phyloP scores from a whole-genome alignment of 1,140 invertebrate species.

The Metopolophium dirhodum region DNA sequence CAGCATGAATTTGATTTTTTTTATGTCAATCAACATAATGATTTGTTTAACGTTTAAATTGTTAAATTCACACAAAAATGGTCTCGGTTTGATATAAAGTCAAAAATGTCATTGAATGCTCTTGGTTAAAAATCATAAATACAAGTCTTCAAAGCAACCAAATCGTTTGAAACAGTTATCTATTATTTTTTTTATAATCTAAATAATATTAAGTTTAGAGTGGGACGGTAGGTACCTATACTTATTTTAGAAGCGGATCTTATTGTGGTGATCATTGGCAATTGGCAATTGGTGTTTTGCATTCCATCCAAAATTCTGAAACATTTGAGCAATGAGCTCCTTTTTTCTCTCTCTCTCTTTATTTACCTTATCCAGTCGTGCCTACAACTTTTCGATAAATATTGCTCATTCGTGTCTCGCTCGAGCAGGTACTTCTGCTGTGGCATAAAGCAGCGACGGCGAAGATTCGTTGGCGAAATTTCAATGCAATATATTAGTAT shows the following conservation, averaged over 20 bases:
- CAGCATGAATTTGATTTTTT: neutral
- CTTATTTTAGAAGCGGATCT: neutral
- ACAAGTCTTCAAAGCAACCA: neutral
- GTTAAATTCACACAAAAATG: neutral
- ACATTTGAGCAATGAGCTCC: neutral
- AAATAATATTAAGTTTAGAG: neutral
- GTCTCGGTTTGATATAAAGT: neutral
- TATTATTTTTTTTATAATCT: neutral
- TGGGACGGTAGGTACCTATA: no score
- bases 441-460: no score
- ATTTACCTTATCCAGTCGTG: no score
- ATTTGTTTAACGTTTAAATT: neutral
- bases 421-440: no score
- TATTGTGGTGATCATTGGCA: neutral
- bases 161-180: no score
- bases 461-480: neutral
- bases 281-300: neutral
- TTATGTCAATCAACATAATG: neutral
- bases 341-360: neutral
- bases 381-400: neutral
- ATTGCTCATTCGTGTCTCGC: neutral
- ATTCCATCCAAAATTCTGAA: neutral
- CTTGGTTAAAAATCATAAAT: neutral
- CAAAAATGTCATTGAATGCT: neutral
- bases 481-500: neutral